Evolutionary conservation across 2,113 vertebrate species (phyloP).

Genomic region (Semnornis frantzii): DNA sequence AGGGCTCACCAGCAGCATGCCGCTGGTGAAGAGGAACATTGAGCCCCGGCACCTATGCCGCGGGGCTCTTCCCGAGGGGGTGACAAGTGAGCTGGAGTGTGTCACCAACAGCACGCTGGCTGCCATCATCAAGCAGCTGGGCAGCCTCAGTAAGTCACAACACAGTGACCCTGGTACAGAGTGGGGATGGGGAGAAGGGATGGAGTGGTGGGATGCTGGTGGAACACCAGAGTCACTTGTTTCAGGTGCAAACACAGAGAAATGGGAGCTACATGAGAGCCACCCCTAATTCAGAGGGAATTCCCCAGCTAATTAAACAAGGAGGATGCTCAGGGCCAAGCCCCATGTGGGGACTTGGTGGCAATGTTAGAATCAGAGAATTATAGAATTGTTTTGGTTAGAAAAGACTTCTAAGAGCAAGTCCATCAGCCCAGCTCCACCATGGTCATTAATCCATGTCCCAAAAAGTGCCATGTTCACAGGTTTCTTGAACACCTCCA

Average conservation of each 20-base stretch:
- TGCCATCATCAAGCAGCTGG: conserved; percentile 93
- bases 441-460: too few relatives aligned
- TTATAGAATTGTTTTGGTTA: too few relatives aligned
- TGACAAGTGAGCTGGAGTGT: conserved; percentile 90
- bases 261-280: accelerated
- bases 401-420: too few relatives aligned
- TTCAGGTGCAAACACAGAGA: accelerated
- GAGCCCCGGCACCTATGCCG: conserved; percentile 90
- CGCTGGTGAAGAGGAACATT: conserved; percentile 90
- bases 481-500: too few relatives aligned
- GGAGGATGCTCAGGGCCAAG: neutral
- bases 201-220: neutral
- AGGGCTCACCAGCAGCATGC: conserved; percentile 69
- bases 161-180: accelerated
- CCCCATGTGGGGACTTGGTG: neutral
- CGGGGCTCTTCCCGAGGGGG: conserved; percentile 85
- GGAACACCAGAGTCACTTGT: accelerated
- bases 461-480: too few relatives aligned
- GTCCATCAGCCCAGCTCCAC: too few relatives aligned
- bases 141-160: conserved; percentile 86
- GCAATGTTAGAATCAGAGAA: too few relatives aligned
- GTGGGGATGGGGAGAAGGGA: neutral
- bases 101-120: conserved; percentile 94
- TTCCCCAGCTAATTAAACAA: neutral
- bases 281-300: neutral